Conservation (phyloP, 2,888 invertebrate species). For the Rotaria sp. region DNA sequence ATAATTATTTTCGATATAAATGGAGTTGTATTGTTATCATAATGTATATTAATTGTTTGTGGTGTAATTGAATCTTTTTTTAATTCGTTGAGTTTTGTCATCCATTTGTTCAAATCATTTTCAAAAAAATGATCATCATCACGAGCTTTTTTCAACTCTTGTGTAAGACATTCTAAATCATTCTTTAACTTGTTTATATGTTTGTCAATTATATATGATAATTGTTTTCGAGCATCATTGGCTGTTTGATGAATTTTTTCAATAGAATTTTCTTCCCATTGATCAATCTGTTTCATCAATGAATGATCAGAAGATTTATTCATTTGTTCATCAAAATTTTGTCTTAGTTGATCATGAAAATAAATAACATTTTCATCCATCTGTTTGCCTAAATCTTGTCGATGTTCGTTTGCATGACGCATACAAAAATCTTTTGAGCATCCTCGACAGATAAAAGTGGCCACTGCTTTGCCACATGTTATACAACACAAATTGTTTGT, state of each 20-base stretch:
- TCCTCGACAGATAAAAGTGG: not conserved
- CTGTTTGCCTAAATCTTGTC: not conserved
- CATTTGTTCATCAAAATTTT: not conserved
- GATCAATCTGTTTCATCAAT: not conserved
- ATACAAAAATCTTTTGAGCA: not conserved
- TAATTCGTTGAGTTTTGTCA: not conserved
- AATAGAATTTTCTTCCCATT: not conserved
- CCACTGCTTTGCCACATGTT: not conserved
- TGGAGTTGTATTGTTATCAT: not conserved
- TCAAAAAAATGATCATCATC: not conserved
- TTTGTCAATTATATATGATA: no score
- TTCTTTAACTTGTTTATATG: no score
- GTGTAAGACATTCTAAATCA: no score
- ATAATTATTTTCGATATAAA: not conserved
- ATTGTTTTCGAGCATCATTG: not conserved
- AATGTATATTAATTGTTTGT: not conserved
- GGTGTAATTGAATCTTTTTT: not conserved
- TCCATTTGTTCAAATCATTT: not conserved
- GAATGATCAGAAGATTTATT: not conserved
- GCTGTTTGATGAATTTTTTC: not conserved
- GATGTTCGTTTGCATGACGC: not conserved
- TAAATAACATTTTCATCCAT: not conserved
- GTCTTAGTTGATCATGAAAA: not conserved
- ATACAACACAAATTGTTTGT: not conserved
- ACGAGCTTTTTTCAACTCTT: not conserved